phyloP scores from a whole-genome alignment of 2,888 invertebrate species.

The Brenthis daphne region DNA sequence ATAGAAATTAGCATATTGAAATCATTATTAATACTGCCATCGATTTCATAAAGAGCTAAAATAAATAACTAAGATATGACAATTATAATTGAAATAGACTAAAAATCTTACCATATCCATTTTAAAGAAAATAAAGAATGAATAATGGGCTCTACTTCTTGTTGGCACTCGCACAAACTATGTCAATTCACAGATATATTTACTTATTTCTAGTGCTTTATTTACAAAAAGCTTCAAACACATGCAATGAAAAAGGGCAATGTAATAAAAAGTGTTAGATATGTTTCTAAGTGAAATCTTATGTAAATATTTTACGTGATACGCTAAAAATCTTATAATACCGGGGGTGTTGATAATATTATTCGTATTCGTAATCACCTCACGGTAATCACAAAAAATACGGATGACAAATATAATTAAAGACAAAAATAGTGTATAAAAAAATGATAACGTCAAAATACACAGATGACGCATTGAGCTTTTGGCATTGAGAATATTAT shows the following conservation, averaged over 20 bases:
- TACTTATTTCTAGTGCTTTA: neutral
- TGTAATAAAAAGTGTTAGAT: neutral
- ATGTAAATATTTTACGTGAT: too few species aligned
- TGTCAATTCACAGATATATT: slow-evolving; percentile 2
- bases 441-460: too few species aligned
- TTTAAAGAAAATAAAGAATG: slow-evolving; percentile 31
- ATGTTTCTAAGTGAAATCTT: neutral
- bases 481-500: too few species aligned
- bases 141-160: slow-evolving; percentile 4
- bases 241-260: slow-evolving; percentile 20
- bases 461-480: too few species aligned
- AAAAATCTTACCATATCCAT: slow-evolving; percentile 55
- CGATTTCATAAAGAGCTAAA: neutral
- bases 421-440: too few species aligned
- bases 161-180: slow-evolving; percentile 5
- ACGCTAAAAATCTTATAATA: too few species aligned
- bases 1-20: neutral
- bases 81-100: neutral
- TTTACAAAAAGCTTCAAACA: slow-evolving; percentile 16
- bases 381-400: too few species aligned
- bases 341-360: too few species aligned
- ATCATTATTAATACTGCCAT: neutral
- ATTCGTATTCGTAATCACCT: too few species aligned
- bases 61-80: neutral
- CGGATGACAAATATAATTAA: too few species aligned